phyloP scores from a whole-genome alignment of 2,113 vertebrate genomes.

The Dipodomys ordii region DNA sequence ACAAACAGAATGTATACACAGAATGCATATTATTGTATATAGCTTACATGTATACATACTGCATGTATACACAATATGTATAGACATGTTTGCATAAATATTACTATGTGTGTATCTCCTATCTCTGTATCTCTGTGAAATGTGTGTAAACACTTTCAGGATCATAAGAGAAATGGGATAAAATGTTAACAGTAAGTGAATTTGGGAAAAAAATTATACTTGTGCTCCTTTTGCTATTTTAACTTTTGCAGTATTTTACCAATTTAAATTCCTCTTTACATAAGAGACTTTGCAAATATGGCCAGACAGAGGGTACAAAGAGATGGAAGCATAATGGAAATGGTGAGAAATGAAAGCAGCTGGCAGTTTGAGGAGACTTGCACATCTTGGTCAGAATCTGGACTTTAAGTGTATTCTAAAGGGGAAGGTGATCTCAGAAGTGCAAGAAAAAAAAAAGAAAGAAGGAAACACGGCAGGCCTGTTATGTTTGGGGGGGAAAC shows the following conservation, averaged over 20 bases:
- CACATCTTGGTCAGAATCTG: background rate
- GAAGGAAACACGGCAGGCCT: background rate
- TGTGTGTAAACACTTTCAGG: background rate
- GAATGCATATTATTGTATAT: background rate
- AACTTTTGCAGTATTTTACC: background rate
- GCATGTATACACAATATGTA: background rate
- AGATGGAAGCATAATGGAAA: too few relatives aligned
- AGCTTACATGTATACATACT: background rate
- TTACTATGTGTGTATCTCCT: background rate
- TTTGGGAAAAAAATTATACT: background rate
- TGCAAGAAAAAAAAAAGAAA: background rate
- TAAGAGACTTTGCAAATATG: background rate
- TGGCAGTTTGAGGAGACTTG: background rate
- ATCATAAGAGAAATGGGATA: slow-evolving; percentile 22
- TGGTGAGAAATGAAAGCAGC: background rate
- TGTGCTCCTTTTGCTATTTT: slow-evolving; percentile 7
- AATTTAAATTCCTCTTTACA: slow-evolving; percentile 36
- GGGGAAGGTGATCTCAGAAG: background rate
- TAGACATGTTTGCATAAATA: background rate
- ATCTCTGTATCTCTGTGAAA: background rate
- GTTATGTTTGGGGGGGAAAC: background rate
- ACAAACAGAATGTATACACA: background rate
- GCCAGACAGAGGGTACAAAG: background rate
- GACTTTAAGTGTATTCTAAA: background rate
- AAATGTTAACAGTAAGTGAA: slow-evolving; percentile 16